These are phyloP conservation scores for Eupristina koningsbergeri DNA, from an alignment of 1,140 invertebrate genomes.

Conservation along the genomic window DNA sequence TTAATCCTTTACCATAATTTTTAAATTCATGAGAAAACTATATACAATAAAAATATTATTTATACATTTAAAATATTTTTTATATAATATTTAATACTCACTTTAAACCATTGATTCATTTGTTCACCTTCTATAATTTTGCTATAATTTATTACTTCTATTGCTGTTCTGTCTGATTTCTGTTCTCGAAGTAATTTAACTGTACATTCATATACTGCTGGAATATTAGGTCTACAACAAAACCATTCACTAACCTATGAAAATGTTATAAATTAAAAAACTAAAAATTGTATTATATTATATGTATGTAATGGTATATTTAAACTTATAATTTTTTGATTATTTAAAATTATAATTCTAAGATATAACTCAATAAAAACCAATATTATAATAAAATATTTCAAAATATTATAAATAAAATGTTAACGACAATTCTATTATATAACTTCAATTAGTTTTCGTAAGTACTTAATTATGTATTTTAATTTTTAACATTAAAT, in stretches of 20 bases:
- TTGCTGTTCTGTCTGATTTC: constrained; percentile 47
- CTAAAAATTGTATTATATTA: too few species aligned
- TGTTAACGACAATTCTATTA: too few species aligned
- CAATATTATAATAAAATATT: constrained; percentile 9
- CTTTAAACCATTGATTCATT: constrained; percentile 65
- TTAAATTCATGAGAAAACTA: constrained; percentile 63
- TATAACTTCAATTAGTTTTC: neutral
- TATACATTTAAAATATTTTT: neutral
- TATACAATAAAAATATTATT: constrained; percentile 28
- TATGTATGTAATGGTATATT: too few species aligned
- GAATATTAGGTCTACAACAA: constrained; percentile 63
- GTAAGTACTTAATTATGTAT: neutral
- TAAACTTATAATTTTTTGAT: too few species aligned
- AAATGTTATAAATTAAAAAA: constrained; percentile 10
- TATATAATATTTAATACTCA: constrained; percentile 53
- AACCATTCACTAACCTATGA: constrained; percentile 68
- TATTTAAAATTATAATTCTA: neutral
- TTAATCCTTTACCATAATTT: constrained; percentile 65
- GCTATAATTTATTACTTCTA: constrained; percentile 57
- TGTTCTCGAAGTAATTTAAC: constrained; percentile 54
- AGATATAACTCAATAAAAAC: neutral
- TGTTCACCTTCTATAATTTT: constrained; percentile 57
- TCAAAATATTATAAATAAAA: neutral
- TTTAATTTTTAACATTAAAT: neutral
- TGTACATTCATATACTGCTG: constrained; percentile 60